Percentiles rank a stretch among this genome's conserved stretches.
phyloP scores from a whole-genome alignment of 2,888 invertebrate genomes.

The Noctua pronuba region DNA sequence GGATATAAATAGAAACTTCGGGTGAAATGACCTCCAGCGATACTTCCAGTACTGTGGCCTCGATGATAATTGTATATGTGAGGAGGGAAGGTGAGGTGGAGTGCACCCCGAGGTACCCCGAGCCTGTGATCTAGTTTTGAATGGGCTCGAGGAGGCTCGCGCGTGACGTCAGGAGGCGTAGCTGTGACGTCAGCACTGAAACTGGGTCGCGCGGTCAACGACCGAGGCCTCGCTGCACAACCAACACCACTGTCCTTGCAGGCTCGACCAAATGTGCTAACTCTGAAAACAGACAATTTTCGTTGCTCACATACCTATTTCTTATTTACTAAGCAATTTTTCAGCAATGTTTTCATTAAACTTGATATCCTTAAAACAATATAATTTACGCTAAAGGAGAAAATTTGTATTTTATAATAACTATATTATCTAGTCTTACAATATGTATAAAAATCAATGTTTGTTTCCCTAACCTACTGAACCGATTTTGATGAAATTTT shows the following conservation, averaged over 20 bases:
- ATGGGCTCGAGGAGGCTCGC: conserved; percentile 85
- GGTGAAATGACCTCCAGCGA: conserved; percentile 81
- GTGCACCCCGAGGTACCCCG: conserved; percentile 78
- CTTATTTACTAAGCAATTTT: neutral
- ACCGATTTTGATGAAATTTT: neutral
- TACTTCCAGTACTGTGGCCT: conserved; percentile 74
- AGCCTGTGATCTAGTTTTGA: conserved; percentile 89
- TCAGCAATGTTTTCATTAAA: neutral
- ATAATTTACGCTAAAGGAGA: neutral
- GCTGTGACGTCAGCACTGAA: conserved; percentile 86
- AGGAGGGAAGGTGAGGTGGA: conserved; percentile 72
- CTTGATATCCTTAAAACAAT: neutral
- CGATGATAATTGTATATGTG: conserved; percentile 71
- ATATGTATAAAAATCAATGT: neutral
- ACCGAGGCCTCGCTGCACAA: conserved; percentile 82
- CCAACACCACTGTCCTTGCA: conserved; percentile 76
- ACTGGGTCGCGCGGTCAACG: conserved; percentile 86
- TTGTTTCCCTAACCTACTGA: neutral
- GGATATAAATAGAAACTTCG: conserved; percentile 74
- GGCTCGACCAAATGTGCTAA: conserved; percentile 58
- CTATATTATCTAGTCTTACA: neutral
- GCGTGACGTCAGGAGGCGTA: conserved; percentile 88
- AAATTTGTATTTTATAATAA: neutral
- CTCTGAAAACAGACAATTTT: conserved; percentile 47
- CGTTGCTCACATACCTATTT: neutral